Base-by-base conservation (phyloP, 2,888 invertebrate genomes). In the Sesamia inferens region DNA sequence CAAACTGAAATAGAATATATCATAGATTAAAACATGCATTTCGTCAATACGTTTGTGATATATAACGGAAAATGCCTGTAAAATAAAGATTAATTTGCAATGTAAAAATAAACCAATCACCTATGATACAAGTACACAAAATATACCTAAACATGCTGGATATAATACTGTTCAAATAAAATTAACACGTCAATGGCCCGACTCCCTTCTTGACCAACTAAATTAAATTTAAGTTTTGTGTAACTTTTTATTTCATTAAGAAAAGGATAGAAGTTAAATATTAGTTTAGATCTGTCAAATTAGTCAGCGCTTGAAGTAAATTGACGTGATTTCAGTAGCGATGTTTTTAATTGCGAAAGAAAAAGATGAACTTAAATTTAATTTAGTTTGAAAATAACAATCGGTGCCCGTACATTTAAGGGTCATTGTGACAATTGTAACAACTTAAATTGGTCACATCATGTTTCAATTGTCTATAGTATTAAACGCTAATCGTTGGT, bases 1-100 rank as follows among this genome's bases (percentile, higher is more conserved):
- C 93, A 90, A 89, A 92, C 92, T 93, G 92, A 92, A 93, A 92
- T 75, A 91, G 84, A 89, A 92, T 85, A 74, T 79, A 86, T 84
- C 75, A 87, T 79, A 82, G 81, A 87, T 90, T 86, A 89, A 84
- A 67, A 85, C 90, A 91, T 90, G 90, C 90, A 79, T 85, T 83
- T 80, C 73, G 67, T 79, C 71, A 79, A 78, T 79, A 73, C 72
- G 58, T 83, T 71, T 81, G 68, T 70, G 81, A 85, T 79, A 81
- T 84, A 74, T 83, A 85, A 85, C 86, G 67, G 75, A 88, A 85
- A 86, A 87, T 83, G 87, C 88, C 92, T 92, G 92, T 89, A 91
- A 93, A 91, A 89, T 88, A 91, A 91, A 89, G 79, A 89, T 88
- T 84, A 86, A 77, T 77, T 76, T 78, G 78, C 81, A 79, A 83